Evolutionary conservation across 1,140 invertebrate genomes (phyloP).

Genomic region (Piezodorus guildinii): DNA sequence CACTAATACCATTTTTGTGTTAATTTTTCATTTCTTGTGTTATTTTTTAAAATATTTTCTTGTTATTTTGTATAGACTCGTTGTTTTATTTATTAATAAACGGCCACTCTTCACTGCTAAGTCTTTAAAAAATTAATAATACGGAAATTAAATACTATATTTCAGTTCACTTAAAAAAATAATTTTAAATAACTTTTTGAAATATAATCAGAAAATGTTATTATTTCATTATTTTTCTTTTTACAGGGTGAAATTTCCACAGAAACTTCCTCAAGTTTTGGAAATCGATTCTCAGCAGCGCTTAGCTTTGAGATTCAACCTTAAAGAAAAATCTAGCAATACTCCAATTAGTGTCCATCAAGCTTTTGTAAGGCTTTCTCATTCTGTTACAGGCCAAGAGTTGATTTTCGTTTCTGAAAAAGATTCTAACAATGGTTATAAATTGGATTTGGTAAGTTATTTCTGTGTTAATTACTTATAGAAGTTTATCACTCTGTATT

Average conservation of each 20-base stretch:
- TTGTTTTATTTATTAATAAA: no score
- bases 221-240: constrained; percentile 1
- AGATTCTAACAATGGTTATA: constrained; percentile 65
- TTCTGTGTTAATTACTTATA: background rate
- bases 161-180: no score
- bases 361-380: constrained; percentile 72
- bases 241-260: constrained; percentile 53
- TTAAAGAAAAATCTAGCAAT: constrained; percentile 58
- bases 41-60: no score
- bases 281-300: constrained; percentile 85
- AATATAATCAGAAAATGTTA: no score
- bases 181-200: no score
- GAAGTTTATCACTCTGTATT: no score
- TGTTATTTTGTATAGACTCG: no score
- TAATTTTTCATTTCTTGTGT: no score
- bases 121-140: no score
- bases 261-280: constrained; percentile 51
- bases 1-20: no score
- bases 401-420: constrained; percentile 87
- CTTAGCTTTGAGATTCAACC: constrained; percentile 65
- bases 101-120: no score
- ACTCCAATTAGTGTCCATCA: constrained; percentile 74
- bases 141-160: no score
- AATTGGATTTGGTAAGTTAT: constrained; percentile 71
- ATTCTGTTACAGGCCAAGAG: constrained; percentile 57